A percentile compares a stretch with the other conserved stretches of the same genome.
phyloP scores from a whole-genome alignment of 2,888 invertebrate species.

The Euproctis similis region DNA sequence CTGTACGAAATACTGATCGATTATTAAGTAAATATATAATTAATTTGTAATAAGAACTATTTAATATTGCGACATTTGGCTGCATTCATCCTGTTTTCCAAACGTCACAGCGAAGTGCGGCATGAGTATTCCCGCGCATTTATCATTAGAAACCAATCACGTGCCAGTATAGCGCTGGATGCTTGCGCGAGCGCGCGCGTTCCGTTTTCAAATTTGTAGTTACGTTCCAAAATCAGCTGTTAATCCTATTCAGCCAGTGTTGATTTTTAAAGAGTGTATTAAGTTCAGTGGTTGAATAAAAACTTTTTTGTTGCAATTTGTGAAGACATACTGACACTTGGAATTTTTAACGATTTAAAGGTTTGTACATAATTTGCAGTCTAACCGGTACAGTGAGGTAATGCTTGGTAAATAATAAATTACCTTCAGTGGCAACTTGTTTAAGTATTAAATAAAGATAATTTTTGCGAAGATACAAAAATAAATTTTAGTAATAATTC shows the following conservation, averaged over 20 bases:
- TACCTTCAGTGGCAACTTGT: too few relatives aligned
- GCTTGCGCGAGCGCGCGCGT: slow-evolving; percentile 47
- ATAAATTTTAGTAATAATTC: too few relatives aligned
- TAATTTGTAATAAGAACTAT: slow-evolving; percentile 1
- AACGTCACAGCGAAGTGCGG: slow-evolving; percentile 31
- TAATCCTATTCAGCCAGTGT: slow-evolving; percentile 12
- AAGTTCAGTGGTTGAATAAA: slow-evolving; percentile 12
- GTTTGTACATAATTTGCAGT: slow-evolving; percentile 32
- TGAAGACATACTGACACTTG: slow-evolving; percentile 6
- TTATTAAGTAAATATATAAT: too few relatives aligned
- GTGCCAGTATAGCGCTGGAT: slow-evolving; percentile 44
- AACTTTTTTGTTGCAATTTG: slow-evolving; percentile 5
- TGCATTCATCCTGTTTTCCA: slow-evolving; percentile 32
- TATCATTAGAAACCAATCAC: slow-evolving; percentile 41
- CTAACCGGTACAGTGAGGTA: slow-evolving; percentile 29
- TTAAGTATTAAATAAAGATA: too few relatives aligned
- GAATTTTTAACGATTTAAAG: slow-evolving; percentile 23
- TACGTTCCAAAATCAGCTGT: slow-evolving; percentile 12
- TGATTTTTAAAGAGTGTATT: slow-evolving; percentile 13
- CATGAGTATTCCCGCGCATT: slow-evolving; percentile 53
- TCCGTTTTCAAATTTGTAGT: slow-evolving; percentile 26
- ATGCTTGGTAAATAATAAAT: slow-evolving; percentile 32
- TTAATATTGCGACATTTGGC: slow-evolving; percentile 13
- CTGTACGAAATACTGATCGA: too few relatives aligned
- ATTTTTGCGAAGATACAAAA: too few relatives aligned